Evolutionary conservation across 2,113 vertebrate genomes (phyloP), one percentile per base, ranked within the genome.

Genomic region (Etheostoma spectabile): DNA sequence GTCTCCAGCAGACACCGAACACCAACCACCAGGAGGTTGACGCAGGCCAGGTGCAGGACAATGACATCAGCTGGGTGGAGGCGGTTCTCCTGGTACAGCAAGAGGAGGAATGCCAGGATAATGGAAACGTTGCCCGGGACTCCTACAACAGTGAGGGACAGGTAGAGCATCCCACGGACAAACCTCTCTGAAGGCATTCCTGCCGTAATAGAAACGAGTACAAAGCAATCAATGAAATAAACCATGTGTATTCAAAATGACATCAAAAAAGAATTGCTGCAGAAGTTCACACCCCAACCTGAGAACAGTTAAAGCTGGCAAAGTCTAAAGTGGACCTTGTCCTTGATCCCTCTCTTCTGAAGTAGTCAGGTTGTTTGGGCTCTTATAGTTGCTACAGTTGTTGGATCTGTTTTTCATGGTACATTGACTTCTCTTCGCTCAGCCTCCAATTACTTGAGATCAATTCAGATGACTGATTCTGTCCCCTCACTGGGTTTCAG

Each of bases 1-100:
- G 82, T 89, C 84, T 96, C 95, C 62, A 92, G 86, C 68, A 95
- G 86, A 24, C 94, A 93, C 46, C 95, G 94, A 1, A 94, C 84
- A 0, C 21, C 84, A 53, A 95, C 93, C 84, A 95, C 93, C 49
- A 94, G 52, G 68, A 96, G 82, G 89, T 95, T 96, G 35, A 64
- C 88, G 0, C 82, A 88, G 8, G 92, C 83, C 62, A 96, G 91
- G 76, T 95, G 94, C 35, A 95, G 83, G 55, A 95, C 53, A 4
- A 96, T 95, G 83, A 78, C 74, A 7, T 96, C 94, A 0, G 95
- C 93, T 1, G 95, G 85, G 6, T 94, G 90, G 52, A 96, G 94
- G 7, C 66, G 81, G 2, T 79, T 89, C 72, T 96, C 93, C 18
- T 72, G 67, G 74, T 85, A 78, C 5, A 84, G 64, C 24, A 88